Evolutionary conservation across 2,797 vertebrate genomes (phyloP).

Genomic region (Dryobates pubescens): DNA sequence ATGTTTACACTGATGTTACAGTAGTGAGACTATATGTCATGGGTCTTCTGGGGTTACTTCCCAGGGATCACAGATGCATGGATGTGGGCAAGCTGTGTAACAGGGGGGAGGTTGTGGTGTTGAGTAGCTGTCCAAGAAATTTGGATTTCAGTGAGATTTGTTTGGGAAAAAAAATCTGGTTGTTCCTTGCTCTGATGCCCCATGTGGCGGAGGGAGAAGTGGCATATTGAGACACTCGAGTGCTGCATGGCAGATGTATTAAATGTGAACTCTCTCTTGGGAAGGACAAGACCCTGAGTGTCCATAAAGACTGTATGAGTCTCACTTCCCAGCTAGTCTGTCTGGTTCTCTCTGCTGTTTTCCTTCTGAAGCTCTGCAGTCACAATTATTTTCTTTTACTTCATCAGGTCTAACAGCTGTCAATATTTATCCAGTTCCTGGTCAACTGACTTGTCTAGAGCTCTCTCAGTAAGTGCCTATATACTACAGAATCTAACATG

Average conservation of each 20-base stretch:
- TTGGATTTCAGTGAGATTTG: not conserved
- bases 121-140: not conserved
- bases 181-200: not conserved
- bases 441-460: conserved; percentile 88
- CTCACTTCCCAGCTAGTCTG: not conserved
- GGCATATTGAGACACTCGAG: not conserved
- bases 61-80: rapidly evolving
- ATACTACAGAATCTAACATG: conserved; percentile 5
- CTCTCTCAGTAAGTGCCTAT: conserved; percentile 87
- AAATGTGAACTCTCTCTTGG: not conserved
- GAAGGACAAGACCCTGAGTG: not conserved
- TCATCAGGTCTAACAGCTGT: conserved; percentile 86
- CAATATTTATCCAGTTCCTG: conserved; percentile 91
- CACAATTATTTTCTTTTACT: conserved; percentile 48
- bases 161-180: not conserved
- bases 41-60: not conserved
- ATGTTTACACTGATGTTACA: not conserved
- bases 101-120: not conserved
- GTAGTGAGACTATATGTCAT: not conserved
- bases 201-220: not conserved
- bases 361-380: conserved; percentile 5
- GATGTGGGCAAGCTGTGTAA: not conserved
- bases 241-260: not conserved
- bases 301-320: not conserved
- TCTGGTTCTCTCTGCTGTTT: not conserved